Evolutionary conservation across 2,113 vertebrate species (phyloP).

Genomic region (Cranoglanis bouderius): DNA sequence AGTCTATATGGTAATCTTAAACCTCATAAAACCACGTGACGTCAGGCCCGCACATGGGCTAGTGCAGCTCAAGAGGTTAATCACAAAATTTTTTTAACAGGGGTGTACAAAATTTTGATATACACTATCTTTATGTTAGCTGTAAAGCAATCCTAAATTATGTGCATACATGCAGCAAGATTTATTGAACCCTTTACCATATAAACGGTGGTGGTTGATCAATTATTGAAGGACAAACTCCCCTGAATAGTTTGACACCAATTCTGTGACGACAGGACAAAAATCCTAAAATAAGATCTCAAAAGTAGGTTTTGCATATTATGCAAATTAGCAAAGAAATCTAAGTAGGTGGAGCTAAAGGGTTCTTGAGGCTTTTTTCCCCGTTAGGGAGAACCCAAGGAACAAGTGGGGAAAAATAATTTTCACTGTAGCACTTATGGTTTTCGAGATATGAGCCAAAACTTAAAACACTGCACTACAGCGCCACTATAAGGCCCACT

Average conservation of each 20-base stretch:
- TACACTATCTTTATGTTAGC: too few species aligned
- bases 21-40: too few species aligned
- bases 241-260: not conserved
- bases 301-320: not conserved
- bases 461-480: too few species aligned
- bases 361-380: not conserved
- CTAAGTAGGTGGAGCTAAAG: not conserved
- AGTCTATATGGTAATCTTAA: too few species aligned
- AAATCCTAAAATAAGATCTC: not conserved
- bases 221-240: not conserved
- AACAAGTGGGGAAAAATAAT: not conserved
- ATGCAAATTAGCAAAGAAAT: not conserved
- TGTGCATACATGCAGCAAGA: not conserved
- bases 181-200: not conserved
- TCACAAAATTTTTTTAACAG: too few species aligned
- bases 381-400: not conserved
- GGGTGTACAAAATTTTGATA: too few species aligned
- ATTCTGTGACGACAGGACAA: not conserved
- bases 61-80: too few species aligned
- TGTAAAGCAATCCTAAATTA: too few species aligned
- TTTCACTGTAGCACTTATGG: too few species aligned
- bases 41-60: too few species aligned
- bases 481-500: not conserved
- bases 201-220: not conserved
- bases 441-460: too few species aligned